Evolutionary conservation across 2,888 invertebrate species (phyloP).

Genomic region (Pomacea canaliculata): DNA sequence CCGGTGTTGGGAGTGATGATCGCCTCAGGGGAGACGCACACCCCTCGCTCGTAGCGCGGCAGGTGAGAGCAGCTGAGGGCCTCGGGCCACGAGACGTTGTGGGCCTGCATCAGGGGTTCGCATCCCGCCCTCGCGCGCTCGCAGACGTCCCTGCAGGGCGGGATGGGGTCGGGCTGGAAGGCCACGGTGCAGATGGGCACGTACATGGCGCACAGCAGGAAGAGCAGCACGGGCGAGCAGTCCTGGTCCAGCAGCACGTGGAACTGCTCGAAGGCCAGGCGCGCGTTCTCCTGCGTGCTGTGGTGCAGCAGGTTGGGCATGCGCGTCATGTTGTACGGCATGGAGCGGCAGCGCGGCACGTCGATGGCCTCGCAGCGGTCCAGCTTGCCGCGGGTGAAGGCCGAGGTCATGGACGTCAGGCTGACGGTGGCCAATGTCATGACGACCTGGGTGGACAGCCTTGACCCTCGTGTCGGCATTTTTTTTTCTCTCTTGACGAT

Average conservation of each 20-base stretch:
- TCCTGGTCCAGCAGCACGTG: conserved; percentile 55
- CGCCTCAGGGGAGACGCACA: conserved; percentile 61
- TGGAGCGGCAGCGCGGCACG: conserved; percentile 58
- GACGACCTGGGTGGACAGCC: not conserved
- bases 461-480: conserved; percentile 31
- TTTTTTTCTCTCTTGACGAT: conserved; percentile 33
- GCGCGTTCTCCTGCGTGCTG: conserved; percentile 62
- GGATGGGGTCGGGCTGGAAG: conserved; percentile 59
- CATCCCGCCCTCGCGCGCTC: conserved; percentile 56
- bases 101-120: conserved; percentile 58
- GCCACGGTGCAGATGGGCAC: conserved; percentile 63
- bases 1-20: conserved; percentile 47
- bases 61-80: conserved; percentile 55
- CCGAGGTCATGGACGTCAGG: conserved; percentile 6
- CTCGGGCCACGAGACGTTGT: conserved; percentile 63
- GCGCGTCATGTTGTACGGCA: conserved; percentile 65
- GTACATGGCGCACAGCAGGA: conserved; percentile 64
- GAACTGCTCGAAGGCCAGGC: conserved; percentile 58
- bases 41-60: conserved; percentile 60
- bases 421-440: not conserved
- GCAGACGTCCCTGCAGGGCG: conserved; percentile 63
- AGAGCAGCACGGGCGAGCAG: conserved; percentile 59
- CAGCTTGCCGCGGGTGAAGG: conserved; percentile 30
- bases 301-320: conserved; percentile 65
- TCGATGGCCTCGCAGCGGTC: conserved; percentile 62